Evolutionary conservation across 2,797 vertebrate species (phyloP), one percentile per base, ranked within the genome.

Genomic region (Morelia viridis): DNA sequence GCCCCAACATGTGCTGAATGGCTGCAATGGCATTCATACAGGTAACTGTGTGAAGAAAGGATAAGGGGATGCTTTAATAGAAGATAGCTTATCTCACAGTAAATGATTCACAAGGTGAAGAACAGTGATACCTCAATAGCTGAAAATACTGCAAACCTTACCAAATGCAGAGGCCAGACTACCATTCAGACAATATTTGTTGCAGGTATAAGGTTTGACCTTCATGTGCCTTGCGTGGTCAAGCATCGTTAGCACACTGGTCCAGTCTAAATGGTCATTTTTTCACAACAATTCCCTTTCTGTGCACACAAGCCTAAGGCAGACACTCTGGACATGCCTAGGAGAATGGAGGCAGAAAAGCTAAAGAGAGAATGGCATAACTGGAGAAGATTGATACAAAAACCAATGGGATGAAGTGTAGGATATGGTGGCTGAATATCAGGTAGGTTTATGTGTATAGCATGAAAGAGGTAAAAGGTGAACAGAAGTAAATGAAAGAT

Each of bases 211-310:
- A 87, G 58, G 22, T 64, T 64, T 90, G 60, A 87, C 60, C 31
- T 87, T 64, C 76, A 12, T 61, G 46, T 58, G 50, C 68, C 19
- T 80, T 31, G 31, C 62, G 5, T n/a, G 68, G 68, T 84, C 68
- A 92, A 65, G 15, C 24, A 57, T 35, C 26, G 50, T 71, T 90
- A 61, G 71, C 57, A 7, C 8, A 57, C 60, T 24, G 68, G 28
- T 71, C 87, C 92, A 87, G 31, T 83, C 85, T n/a, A 92, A 88
- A 90, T 58, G 50, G 85, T 90, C 88, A 88, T 90, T 61, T 86
- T 35, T 64, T 64, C 91, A 58, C 85, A 88, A 71, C 60, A 88
- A 86, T 84, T 92, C 60, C 71, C 89, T 92, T 90, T 10, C 11
- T 71, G 62, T 58, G 26, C 85, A 88, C 58, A 64, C 65, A 90